phyloP scores from a whole-genome alignment of 2,797 vertebrate genomes.

The Spinus pinus region DNA sequence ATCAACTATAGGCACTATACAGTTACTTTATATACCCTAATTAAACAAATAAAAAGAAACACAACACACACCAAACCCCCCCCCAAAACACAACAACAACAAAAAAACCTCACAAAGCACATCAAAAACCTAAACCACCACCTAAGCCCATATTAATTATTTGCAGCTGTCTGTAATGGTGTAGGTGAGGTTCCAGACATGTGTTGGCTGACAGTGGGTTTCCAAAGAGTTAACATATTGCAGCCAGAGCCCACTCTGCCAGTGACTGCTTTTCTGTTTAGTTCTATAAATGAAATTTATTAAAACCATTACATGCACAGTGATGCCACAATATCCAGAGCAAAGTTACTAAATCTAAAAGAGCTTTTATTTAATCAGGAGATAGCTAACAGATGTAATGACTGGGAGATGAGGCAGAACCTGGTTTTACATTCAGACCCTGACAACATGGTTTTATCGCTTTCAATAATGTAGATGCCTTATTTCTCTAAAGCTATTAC shows the following conservation, averaged over 20 bases:
- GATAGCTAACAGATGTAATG: constrained; percentile 59
- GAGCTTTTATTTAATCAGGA: constrained; percentile 68
- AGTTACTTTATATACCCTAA: not conserved
- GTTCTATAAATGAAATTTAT: constrained; percentile 68
- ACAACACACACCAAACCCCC: not conserved
- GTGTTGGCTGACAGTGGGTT: not conserved
- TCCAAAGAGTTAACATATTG: constrained; percentile 50
- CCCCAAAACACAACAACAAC: not conserved
- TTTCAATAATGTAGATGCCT: constrained; percentile 8
- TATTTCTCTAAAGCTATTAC: not conserved
- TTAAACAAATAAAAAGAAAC: not conserved
- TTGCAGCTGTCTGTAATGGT: not conserved
- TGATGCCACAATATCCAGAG: constrained; percentile 61
- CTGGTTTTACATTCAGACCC: constrained; percentile 8
- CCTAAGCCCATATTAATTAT: not conserved
- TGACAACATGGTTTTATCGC: constrained; percentile 19
- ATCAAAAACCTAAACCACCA: not conserved
- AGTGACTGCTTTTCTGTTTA: constrained; percentile 44
- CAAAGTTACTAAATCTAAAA: constrained; percentile 64
- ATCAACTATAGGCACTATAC: not conserved
- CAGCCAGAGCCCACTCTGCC: not conserved
- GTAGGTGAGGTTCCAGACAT: not conserved
- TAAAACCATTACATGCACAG: constrained; percentile 55
- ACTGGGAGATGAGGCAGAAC: not conserved
- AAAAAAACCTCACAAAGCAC: not conserved